Evolutionary conservation across 2,797 vertebrate species (phyloP), one percentile per base, ranked within the genome.

Genomic region (Diceros bicornis): DNA sequence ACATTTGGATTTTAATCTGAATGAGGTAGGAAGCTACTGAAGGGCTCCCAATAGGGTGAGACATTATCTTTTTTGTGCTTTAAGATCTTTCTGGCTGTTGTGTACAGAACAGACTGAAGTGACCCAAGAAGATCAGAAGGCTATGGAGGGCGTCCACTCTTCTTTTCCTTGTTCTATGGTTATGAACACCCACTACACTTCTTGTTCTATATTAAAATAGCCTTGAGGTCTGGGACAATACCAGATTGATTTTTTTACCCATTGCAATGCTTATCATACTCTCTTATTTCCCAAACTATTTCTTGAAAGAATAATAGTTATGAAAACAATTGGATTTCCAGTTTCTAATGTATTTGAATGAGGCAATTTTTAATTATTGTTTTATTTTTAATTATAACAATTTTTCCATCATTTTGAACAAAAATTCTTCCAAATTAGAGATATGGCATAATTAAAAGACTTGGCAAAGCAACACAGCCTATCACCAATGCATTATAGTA

Each of bases 271-370:
- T 96, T 79, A 82, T 4, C 6, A 47, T 55, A 25, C 41, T 61
- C 12, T 81, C 81, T 78, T 21, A n/a, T 20, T 92, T 91, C 66
- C 92, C 66, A 66, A 83, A 66, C 61, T 37, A 94, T 59, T 89
- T 88, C 27, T 93, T 62, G 2, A 66, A 85, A 75, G 55, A 66
- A 66, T 50, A 59, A 72, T 9, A 66, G 8, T 16, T 88, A 84
- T 41, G 7, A 92, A 82, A 92, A 71, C 32, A 96, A 87, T 13
- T 78, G 47, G 17, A 83, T 83, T 47, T 4, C 14, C 25, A 41
- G 4, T 44, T 71, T 89, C 86, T 17, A 69, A 59, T 44, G 8
- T 16, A 90, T 72, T 71, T 92, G 69, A 92, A 83, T 74, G 41
- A 50, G 37, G 4, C 16, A 75, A 94, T 12, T 84, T 79, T 74